Conservation (phyloP, 2,888 invertebrate genomes). For the Limnephilus rhombicus region DNA sequence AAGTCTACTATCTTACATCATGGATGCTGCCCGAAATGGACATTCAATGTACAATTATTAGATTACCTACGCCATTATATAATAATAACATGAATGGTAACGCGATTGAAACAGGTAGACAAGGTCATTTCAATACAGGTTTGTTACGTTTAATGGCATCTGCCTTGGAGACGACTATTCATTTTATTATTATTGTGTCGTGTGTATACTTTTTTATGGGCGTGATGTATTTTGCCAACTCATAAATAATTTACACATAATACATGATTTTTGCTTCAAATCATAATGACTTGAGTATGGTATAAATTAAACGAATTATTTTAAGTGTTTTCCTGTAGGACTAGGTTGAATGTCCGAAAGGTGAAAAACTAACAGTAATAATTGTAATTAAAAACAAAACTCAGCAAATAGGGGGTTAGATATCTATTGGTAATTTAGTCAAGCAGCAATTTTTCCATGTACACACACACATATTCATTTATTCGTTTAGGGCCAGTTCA, state of each 20-base stretch:
- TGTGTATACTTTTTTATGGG: not conserved
- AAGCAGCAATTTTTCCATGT: too few relatives aligned
- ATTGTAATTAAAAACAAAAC: not conserved
- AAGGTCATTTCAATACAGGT: conserved; percentile 5
- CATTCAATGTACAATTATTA: conserved; percentile 10
- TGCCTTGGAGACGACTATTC: not conserved
- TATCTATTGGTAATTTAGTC: too few relatives aligned
- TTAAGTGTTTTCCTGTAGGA: not conserved
- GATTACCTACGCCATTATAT: conserved; percentile 5
- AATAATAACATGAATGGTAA: conserved; percentile 15
- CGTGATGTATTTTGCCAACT: not conserved
- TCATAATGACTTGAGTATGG: not conserved
- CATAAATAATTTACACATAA: not conserved
- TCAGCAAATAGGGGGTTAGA: not conserved
- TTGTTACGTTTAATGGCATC: not conserved
- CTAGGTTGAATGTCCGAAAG: not conserved
- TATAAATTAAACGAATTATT: not conserved
- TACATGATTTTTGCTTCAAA: not conserved
- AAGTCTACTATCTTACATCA: not conserved
- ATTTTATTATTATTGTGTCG: not conserved
- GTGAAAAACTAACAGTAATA: not conserved
- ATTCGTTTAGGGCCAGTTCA: too few relatives aligned
- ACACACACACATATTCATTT: too few relatives aligned
- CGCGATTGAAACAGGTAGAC: not conserved
- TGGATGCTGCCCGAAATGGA: not conserved